phyloP scores from a whole-genome alignment of 2,113 vertebrate species.

The Eonycteris spelaea region DNA sequence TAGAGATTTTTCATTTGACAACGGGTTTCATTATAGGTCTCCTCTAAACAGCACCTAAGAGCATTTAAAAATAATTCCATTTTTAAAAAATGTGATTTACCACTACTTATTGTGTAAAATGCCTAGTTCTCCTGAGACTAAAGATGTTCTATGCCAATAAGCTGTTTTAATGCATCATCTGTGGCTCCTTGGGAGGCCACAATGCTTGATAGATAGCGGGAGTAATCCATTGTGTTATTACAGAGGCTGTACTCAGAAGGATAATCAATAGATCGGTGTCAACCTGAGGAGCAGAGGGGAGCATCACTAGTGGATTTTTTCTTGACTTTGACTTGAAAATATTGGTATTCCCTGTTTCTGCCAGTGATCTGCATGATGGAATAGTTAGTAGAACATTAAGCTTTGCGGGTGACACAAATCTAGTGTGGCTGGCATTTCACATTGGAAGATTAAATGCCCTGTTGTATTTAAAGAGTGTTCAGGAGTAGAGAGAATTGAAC shows the following conservation, averaged over 20 bases:
- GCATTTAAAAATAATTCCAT: constrained; percentile 62
- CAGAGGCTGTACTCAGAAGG: constrained; percentile 28
- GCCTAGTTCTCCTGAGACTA: constrained; percentile 58
- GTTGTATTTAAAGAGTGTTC: constrained; percentile 23
- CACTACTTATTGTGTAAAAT: constrained; percentile 64
- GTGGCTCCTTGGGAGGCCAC: constrained; percentile 40
- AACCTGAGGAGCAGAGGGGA: neutral
- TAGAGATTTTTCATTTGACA: constrained; percentile 57
- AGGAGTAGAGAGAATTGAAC: constrained; percentile 31
- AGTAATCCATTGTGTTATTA: constrained; percentile 38
- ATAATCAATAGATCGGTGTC: constrained; percentile 63
- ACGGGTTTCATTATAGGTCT: constrained; percentile 52
- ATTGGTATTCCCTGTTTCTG: neutral
- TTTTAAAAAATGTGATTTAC: constrained; percentile 63
- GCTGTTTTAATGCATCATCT: constrained; percentile 55
- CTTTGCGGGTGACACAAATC: constrained; percentile 45
- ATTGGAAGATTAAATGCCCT: constrained; percentile 52
- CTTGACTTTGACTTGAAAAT: constrained; percentile 34
- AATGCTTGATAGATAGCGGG: constrained; percentile 17
- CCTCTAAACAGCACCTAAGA: constrained; percentile 57
- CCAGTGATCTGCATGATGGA: neutral
- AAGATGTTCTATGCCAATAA: constrained; percentile 63
- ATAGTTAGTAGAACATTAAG: constrained; percentile 14
- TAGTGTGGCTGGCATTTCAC: neutral
- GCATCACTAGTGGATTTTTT: constrained; percentile 31